phyloP scores from a whole-genome alignment of 2,888 invertebrate species.

The Ormyrus nitidulus region DNA sequence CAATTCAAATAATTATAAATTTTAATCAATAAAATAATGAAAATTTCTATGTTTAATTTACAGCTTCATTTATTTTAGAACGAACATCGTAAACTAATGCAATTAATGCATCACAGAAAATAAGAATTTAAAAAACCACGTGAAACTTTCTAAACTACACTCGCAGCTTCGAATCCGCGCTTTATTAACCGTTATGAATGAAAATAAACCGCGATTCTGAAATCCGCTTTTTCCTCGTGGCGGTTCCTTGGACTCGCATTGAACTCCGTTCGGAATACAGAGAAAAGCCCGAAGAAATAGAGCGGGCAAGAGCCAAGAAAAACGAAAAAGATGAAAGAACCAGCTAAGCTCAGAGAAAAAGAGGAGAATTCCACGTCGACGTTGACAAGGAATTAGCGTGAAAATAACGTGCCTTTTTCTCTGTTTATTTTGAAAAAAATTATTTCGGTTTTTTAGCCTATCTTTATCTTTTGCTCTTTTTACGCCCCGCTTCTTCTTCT shows the following conservation, averaged over 20 bases:
- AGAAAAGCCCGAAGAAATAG: slow-evolving; percentile 7
- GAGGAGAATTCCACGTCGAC: slow-evolving; percentile 14
- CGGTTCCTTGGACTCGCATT: not conserved
- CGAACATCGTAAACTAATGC: too few relatives aligned
- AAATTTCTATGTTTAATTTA: too few relatives aligned
- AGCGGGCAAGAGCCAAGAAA: not conserved
- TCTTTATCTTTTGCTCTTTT: too few relatives aligned
- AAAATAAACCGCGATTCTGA: slow-evolving; percentile 33
- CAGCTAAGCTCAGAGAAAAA: not conserved
- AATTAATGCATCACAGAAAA: too few relatives aligned
- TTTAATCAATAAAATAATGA: too few relatives aligned
- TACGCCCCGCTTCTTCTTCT: too few relatives aligned
- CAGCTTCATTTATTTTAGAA: too few relatives aligned
- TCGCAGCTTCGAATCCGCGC: not conserved
- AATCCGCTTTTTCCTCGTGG: slow-evolving; percentile 17
- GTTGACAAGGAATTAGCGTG: slow-evolving; percentile 38
- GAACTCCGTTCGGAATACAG: not conserved
- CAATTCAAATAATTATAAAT: too few relatives aligned
- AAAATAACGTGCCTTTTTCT: slow-evolving; percentile 29
- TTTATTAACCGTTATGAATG: slow-evolving; percentile 25
- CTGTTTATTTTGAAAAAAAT: not conserved
- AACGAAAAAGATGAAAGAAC: slow-evolving; percentile 4
- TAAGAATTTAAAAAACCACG: too few relatives aligned
- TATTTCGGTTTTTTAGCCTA: too few relatives aligned
- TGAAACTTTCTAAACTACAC: not conserved